Percentiles rank a stretch among this genome's conserved stretches.
These are phyloP conservation scores for Drosophila carrolli DNA, from an alignment of 1,140 invertebrate genomes.

Conservation along the genomic window DNA sequence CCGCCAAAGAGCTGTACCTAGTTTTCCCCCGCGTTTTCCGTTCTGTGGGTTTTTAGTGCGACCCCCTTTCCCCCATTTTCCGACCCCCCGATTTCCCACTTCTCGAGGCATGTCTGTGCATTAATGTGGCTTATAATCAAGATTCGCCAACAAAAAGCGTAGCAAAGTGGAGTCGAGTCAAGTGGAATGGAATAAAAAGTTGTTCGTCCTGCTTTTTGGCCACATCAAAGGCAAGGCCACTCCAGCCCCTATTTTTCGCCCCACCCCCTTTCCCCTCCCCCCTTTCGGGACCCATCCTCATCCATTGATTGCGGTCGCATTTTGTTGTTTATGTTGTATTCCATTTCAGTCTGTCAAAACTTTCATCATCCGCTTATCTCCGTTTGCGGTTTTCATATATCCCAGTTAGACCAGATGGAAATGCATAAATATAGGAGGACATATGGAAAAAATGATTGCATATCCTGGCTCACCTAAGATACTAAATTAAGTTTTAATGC, in stretches of 20 bases:
- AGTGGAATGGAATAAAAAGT: constrained; percentile 53
- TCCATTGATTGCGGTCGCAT: constrained; percentile 67
- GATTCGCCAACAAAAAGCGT: constrained; percentile 28
- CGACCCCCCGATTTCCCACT: constrained; percentile 2
- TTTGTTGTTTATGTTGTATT: constrained; percentile 66
- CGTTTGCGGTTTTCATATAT: constrained; percentile 58
- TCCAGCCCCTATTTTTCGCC: background rate
- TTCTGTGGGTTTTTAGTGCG: constrained; percentile 16
- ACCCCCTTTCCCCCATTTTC: constrained; percentile 25
- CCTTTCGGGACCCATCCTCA: constrained; percentile 1
- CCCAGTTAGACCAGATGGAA: constrained; percentile 3
- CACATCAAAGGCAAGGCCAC: constrained; percentile 70
- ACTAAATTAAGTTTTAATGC: background rate
- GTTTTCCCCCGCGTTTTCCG: constrained; percentile 9
- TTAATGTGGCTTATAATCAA: constrained; percentile 82
- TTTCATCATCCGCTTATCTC: constrained; percentile 58
- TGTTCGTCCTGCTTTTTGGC: constrained; percentile 58
- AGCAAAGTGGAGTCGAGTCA: constrained; percentile 29
- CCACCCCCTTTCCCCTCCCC: background rate
- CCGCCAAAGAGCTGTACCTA: constrained; percentile 40
- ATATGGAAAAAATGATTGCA: background rate
- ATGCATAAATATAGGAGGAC: background rate
- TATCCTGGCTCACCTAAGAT: background rate
- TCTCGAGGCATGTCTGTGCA: constrained; percentile 71
- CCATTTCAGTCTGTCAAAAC: constrained; percentile 47